Evolutionary conservation across 1,140 invertebrate genomes (phyloP), one percentile per base, ranked within the genome.

Genomic region (Pseudobourletiella spinata): DNA sequence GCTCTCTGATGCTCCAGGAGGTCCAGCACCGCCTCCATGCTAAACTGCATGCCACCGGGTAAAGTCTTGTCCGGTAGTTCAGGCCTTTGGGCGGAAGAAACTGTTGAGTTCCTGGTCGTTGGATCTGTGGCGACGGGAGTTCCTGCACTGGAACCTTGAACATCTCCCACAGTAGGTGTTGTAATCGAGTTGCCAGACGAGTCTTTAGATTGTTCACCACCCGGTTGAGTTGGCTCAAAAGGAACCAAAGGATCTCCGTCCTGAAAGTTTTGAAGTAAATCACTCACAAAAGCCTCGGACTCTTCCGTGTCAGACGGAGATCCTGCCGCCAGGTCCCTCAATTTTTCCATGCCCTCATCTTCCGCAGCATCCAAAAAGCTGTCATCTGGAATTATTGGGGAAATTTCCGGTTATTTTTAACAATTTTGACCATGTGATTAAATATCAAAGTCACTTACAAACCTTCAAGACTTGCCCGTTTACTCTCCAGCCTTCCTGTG

Each of bases 241-340:
- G n/a, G n/a, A n/a, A n/a, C n/a, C n/a, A n/a, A n/a, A n/a, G n/a
- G n/a, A n/a, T n/a, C n/a, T n/a, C n/a, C n/a, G n/a, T n/a, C n/a
- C 48, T 65, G 55, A 50, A 62, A 68, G 44, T 68, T 68, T 60
- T 68, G 66, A 59, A 68, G 59, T 25, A 68, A 62, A 15, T 64
- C 56, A 52, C 66, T 68, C 1, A 68, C 54, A 52, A 62, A 25
- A 4, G 63, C 60, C 43, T 69, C 67, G 15, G 62, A 64, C 15
- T 65, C 66, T 25, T 68, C 66, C 32, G 58, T 24, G 24, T 68
- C 66, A 18, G 54, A 54, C 22, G 56, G 52, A 8, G 59, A 26
- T 4, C 15, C 32, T n/a, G 18, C 15, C 24, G 8, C 26, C 6
- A 18, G 30, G 28, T 32, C 32, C 48, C 42, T 50, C 15, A 26